Conservation (phyloP, 2,113 vertebrate genomes). For the Saccopteryx leptura region DNA sequence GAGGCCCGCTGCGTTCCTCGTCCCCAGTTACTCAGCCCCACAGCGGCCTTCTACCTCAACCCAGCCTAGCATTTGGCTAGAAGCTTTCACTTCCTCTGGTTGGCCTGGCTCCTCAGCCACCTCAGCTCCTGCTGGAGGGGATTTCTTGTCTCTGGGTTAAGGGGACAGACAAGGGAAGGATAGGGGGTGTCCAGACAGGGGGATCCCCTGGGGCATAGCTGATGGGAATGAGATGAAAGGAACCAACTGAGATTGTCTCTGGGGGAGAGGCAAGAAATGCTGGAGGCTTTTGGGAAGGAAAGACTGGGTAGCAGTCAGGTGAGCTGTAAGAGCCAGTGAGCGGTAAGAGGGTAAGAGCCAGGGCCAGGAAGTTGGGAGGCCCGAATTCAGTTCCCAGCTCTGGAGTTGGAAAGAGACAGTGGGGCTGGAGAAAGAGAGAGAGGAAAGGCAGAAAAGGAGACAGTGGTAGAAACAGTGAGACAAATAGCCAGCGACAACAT, state of each 20-base stretch:
- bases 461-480: neutral
- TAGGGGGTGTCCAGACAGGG: constrained; percentile 67
- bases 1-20: neutral
- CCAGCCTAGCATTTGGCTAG: neutral
- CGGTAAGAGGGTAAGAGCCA: too few relatives aligned
- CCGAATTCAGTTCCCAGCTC: neutral
- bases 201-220: constrained; percentile 15
- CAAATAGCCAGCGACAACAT: neutral
- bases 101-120: neutral
- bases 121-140: constrained; percentile 47
- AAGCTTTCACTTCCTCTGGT: constrained; percentile 75
- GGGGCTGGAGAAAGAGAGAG: neutral
- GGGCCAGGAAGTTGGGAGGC: neutral
- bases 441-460: neutral
- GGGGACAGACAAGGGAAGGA: constrained; percentile 12
- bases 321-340: too few relatives aligned
- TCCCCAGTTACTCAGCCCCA: neutral
- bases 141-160: constrained; percentile 53
- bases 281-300: neutral
- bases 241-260: neutral
- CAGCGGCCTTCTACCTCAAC: neutral
- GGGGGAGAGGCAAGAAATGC: neutral
- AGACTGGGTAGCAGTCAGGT: too few relatives aligned
- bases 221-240: constrained; percentile 28
- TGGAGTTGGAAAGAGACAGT: neutral